phyloP scores from a whole-genome alignment of 2,888 invertebrate genomes.

The Abscondita cerata region DNA sequence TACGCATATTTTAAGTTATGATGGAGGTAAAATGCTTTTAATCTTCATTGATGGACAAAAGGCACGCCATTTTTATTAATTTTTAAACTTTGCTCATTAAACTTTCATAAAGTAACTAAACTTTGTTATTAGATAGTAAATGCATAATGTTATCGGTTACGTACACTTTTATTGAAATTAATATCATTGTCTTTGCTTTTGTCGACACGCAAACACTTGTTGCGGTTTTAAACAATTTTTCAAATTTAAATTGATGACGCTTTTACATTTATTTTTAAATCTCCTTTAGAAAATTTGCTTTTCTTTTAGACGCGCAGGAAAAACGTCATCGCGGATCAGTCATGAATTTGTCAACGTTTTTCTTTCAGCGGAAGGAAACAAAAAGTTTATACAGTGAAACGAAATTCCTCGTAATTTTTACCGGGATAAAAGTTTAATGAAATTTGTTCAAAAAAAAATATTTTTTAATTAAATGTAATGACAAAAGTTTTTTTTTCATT shows the following conservation, averaged over 20 bases:
- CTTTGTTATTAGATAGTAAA: background rate
- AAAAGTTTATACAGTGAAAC: slow-evolving; percentile 4
- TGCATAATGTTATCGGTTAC: no score
- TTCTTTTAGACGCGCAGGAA: slow-evolving; percentile 15
- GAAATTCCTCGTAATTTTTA: background rate
- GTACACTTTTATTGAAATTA: slow-evolving; percentile 11
- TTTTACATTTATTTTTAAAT: slow-evolving; percentile 18
- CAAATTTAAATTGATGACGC: slow-evolving; percentile 19
- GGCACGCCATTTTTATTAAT: slow-evolving; percentile 9
- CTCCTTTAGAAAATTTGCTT: slow-evolving; percentile 25
- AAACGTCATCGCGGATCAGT: slow-evolving; percentile 21
- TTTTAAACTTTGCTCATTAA: slow-evolving; percentile 9
- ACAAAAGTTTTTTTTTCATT: no score
- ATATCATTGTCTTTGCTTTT: background rate
- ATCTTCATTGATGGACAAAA: slow-evolving; percentile 6
- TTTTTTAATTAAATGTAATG: no score
- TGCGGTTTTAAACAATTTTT: slow-evolving; percentile 13
- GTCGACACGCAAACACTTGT: slow-evolving; percentile 29
- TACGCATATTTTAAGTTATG: slow-evolving; percentile 9
- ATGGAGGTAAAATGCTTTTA: slow-evolving; percentile 2
- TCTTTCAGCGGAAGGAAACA: slow-evolving; percentile 15
- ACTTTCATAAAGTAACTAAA: background rate
- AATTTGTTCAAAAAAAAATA: background rate
- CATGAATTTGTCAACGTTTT: slow-evolving; percentile 31
- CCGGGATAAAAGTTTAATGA: no score